Conservation (phyloP, 37 sponge, comb jelly and placozoan genomes). For the Lycopodina hypogea region DNA sequence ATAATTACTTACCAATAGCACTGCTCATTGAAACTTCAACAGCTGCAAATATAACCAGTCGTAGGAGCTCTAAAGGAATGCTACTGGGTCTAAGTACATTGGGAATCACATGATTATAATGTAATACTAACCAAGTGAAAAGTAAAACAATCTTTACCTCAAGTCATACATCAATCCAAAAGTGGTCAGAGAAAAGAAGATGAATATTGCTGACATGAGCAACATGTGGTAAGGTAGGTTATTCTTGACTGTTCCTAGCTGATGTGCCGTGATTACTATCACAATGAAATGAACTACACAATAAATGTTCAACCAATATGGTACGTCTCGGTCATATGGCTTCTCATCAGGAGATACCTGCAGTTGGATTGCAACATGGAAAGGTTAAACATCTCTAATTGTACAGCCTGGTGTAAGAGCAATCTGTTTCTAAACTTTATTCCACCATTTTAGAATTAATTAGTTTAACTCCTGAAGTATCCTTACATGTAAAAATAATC, state of each 20-base stretch:
- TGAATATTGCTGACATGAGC: constrained; percentile 16
- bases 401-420: no score
- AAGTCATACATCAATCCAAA: constrained; percentile 76
- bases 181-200: constrained; percentile 57
- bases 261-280: constrained; percentile 30
- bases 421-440: no score
- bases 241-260: constrained; percentile 16
- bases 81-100: not conserved
- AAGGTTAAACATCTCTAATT: no score
- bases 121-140: not conserved
- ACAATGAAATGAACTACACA: constrained; percentile 57
- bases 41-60: not conserved
- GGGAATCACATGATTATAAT: not conserved
- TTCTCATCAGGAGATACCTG: constrained; percentile 35
- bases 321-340: constrained; percentile 36
- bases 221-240: constrained; percentile 29
- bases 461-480: no score
- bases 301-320: constrained; percentile 68
- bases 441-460: no score
- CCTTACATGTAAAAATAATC: no score
- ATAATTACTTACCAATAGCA: not conserved
- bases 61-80: not conserved
- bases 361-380: no score
- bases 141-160: no score
- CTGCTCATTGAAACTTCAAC: not conserved